Evolutionary conservation across 2,113 vertebrate genomes (phyloP), one percentile per base, ranked within the genome.

Genomic region (Tapirus terrestris): DNA sequence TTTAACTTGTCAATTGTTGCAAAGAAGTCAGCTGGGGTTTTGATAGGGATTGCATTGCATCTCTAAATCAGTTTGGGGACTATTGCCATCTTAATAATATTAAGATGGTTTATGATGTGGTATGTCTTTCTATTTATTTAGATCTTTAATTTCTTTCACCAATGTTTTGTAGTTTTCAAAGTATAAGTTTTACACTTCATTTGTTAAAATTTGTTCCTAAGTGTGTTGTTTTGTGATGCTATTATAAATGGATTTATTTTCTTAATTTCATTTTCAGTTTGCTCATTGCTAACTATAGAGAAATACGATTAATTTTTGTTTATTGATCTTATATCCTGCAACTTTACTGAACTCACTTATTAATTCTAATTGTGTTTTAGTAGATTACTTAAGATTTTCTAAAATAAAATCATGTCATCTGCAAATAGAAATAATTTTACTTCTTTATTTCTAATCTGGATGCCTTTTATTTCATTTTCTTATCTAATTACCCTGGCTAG

Each of bases 151-250:
- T 90, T 95, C 60, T 76, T 84, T 68, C 39, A 83, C 39, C 20
- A 81, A 12, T 89, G n/a, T 89, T 96, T 92, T 68, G 4, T 65
- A 89, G 51, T 96, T 83, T 89, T 82, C 43, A 89, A 88, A 68
- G 51, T 76, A 7, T 58, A 88, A 91, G 43, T 88, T 68, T 76
- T 89, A 48, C 0, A 60, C 33, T 68, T 68, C 3, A 27, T 51
- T 95, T 93, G 43, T 96, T 92, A 82, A 82, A 92, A 92, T 80
- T 60, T 63, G 53, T 75, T 67, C 58, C n/a, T 70, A 91, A 95
- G 43, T 84, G 77, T 83, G 70, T 91, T 84, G 36, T 79, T 67
- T 96, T 93, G 77, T 93, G 79, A 89, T 77, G 53, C 16, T 75
- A n/a, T 84, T 84, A 53, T 43, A 92, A 77, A 31, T 31, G 53